Evolutionary conservation across 53 echinoderm and acorn worm genomes (phyloP).

Genomic region (Mesocentrotus franciscanus): DNA sequence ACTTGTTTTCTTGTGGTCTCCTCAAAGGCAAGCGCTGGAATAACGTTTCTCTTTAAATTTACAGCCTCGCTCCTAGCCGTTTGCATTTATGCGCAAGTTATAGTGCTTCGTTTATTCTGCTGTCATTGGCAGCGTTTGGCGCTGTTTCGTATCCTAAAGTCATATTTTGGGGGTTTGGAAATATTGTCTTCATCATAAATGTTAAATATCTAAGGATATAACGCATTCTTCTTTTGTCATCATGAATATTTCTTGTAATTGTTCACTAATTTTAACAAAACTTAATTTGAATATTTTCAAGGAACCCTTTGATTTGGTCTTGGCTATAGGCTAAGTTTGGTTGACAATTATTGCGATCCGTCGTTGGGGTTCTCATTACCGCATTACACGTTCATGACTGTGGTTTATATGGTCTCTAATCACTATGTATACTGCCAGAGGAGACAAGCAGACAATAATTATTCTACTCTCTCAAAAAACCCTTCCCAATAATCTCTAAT

Average conservation of each 20-base stretch:
- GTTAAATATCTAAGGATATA: neutral
- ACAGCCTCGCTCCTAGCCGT: neutral
- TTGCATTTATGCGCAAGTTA: neutral
- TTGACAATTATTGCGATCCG: conserved; percentile 31
- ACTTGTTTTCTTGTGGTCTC: conserved; percentile 24
- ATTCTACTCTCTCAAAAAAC: neutral
- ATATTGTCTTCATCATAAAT: neutral
- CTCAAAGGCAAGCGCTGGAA: conserved; percentile 16
- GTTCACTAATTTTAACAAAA: neutral
- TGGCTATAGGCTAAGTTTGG: neutral
- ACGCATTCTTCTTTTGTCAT: too few species aligned
- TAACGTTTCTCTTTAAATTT: neutral
- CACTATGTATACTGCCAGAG: conserved; percentile 19
- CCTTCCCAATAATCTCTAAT: conserved; percentile 2
- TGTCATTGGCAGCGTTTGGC: too few species aligned
- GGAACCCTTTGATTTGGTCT: neutral
- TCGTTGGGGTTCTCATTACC: neutral
- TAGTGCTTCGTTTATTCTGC: neutral
- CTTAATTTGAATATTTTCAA: neutral
- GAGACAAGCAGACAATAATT: conserved; percentile 20
- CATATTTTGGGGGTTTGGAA: neutral
- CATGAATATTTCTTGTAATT: neutral
- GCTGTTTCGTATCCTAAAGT: neutral
- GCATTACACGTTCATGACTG: neutral
- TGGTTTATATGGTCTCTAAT: conserved; percentile 18